A percentile compares a stretch with the other conserved stretches of the same genome.
Conservation (phyloP, 2,888 invertebrate genomes). For the Malachius bipustulatus region DNA sequence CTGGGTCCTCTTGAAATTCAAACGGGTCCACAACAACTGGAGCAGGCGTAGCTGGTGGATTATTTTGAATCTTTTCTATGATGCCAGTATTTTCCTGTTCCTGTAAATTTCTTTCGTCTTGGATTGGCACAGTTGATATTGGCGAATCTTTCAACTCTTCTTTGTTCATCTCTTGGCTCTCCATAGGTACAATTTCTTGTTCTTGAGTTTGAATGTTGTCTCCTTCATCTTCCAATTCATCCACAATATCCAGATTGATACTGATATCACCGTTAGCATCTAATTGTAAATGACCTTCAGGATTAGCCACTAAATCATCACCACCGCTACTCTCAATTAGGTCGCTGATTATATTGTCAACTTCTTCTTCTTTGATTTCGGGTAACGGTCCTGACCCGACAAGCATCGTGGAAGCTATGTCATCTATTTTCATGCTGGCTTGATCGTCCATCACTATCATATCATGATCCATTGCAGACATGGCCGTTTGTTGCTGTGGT, state of each 20-base stretch:
- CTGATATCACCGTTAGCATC: constrained; percentile 35
- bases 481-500: background rate
- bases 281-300: constrained; percentile 34
- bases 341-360: constrained; percentile 43
- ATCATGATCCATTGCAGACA: constrained; percentile 18
- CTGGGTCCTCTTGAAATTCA: constrained; percentile 36
- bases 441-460: constrained; percentile 30
- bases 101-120: background rate
- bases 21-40: constrained; percentile 31
- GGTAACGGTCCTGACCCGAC: constrained; percentile 39
- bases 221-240: constrained; percentile 29
- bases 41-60: constrained; percentile 10
- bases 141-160: too few relatives aligned
- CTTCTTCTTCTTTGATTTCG: constrained; percentile 42
- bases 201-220: constrained; percentile 23
- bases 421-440: constrained; percentile 35
- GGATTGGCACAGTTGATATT: too few relatives aligned
- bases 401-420: constrained; percentile 38
- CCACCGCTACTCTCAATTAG: constrained; percentile 41
- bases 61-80: constrained; percentile 5
- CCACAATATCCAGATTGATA: constrained; percentile 32
- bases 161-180: constrained; percentile 10
- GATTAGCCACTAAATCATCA: constrained; percentile 34
- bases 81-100: constrained; percentile 7
- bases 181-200: constrained; percentile 21